A percentile compares a stretch with the other conserved stretches of the same genome.
Conservation (phyloP, 1,140 invertebrate species). For the Zaprionus vittiger region DNA sequence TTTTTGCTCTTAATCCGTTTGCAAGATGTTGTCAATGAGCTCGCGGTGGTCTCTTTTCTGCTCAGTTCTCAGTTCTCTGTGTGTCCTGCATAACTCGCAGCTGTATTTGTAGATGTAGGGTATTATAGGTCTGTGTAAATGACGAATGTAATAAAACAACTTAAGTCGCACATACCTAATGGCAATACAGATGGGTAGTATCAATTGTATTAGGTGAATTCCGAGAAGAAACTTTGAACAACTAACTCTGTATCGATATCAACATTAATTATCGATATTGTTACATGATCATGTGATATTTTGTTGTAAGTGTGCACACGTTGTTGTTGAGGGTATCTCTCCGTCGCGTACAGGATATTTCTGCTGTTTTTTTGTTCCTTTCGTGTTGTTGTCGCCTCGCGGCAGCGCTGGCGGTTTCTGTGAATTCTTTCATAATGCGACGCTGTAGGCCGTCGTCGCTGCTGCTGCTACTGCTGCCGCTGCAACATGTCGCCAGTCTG, state of each 20-base stretch:
- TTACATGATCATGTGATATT: not conserved
- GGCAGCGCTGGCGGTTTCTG: constrained; percentile 34
- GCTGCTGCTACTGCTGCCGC: constrained; percentile 27
- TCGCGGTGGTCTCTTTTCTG: constrained; percentile 49
- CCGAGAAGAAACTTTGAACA: too few relatives aligned
- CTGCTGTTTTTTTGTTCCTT: not conserved
- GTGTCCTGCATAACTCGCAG: constrained; percentile 4
- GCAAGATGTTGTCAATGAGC: constrained; percentile 80
- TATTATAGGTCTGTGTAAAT: not conserved
- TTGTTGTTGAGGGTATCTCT: not conserved
- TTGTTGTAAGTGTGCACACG: not conserved
- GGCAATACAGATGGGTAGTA: not conserved
- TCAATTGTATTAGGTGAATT: not conserved
- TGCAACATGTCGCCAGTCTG: constrained; percentile 44
- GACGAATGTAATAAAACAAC: not conserved
- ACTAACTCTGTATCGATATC: not conserved
- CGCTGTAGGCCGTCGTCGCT: constrained; percentile 51
- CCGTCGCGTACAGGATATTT: not conserved
- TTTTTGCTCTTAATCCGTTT: constrained; percentile 79
- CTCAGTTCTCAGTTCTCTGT: not conserved
- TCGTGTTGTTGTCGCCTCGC: constrained; percentile 27
- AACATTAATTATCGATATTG: not conserved
- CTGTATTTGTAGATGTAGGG: not conserved
- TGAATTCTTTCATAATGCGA: constrained; percentile 67
- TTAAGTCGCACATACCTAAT: not conserved